A percentile compares a stretch with the other conserved stretches of the same genome.
Conservation (phyloP, 2,888 invertebrate species). For the Andrena minutula region DNA sequence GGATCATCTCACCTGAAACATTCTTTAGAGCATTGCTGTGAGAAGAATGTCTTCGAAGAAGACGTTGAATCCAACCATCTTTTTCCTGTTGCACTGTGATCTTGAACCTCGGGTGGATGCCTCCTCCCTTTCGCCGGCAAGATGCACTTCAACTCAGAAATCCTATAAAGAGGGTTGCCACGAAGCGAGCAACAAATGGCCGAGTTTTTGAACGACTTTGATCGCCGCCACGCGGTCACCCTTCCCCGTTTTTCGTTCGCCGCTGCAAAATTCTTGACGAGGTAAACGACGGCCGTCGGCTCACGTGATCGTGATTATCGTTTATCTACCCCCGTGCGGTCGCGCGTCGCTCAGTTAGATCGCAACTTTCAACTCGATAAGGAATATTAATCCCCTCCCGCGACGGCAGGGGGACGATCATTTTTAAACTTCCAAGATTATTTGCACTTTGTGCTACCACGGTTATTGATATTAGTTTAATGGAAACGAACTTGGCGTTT, state of each 20-base stretch:
- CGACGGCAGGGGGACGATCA: background rate
- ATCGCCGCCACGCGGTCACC: background rate
- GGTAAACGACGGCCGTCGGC: slow-evolving; percentile 42
- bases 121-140: background rate
- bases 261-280: slow-evolving; percentile 37
- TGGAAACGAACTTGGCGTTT: slow-evolving; percentile 44
- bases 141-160: background rate
- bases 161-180: background rate
- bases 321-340: slow-evolving; percentile 46
- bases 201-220: slow-evolving; percentile 3
- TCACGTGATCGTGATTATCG: slow-evolving; percentile 50
- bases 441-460: slow-evolving; percentile 36
- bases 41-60: slow-evolving; percentile 1
- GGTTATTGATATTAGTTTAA: slow-evolving; percentile 57
- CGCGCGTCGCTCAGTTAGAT: slow-evolving; percentile 23
- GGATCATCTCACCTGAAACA: background rate
- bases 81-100: slow-evolving; percentile 19
- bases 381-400: slow-evolving; percentile 46
- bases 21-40: background rate
- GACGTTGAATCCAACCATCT: slow-evolving; percentile 1
- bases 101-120: slow-evolving; percentile 9
- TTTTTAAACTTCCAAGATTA: slow-evolving; percentile 53
- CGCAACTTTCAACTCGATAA: slow-evolving; percentile 45
- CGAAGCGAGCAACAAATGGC: slow-evolving; percentile 37
- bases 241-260: background rate